Conservation (phyloP, 2,797 vertebrate genomes). For the Tolypeutes matacus region DNA sequence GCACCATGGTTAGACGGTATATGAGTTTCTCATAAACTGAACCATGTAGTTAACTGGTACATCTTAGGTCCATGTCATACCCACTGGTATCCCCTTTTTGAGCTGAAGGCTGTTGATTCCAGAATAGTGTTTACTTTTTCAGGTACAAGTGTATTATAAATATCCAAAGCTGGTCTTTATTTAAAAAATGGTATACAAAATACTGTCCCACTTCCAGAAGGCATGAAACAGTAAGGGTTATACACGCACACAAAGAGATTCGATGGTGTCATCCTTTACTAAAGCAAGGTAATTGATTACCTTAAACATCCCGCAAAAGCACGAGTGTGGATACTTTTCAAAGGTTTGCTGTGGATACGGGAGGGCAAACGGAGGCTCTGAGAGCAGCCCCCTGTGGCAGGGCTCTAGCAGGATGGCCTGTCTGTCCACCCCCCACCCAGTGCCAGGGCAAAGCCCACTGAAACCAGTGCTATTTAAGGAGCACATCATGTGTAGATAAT, state of each 20-base stretch:
- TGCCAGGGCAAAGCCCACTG: background rate
- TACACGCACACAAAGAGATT: background rate
- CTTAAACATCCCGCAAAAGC: conserved; percentile 29
- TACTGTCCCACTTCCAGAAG: background rate
- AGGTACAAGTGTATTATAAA: conserved; percentile 49
- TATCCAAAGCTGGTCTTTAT: conserved; percentile 12
- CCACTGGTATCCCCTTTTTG: background rate
- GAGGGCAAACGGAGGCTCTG: background rate
- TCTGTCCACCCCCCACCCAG: background rate
- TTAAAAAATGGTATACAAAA: background rate
- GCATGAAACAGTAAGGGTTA: background rate
- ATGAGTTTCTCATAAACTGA: conserved; percentile 14
- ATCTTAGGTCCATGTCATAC: accelerated
- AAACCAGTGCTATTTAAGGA: conserved; percentile 24
- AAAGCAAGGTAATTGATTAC: background rate
- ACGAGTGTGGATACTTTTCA: background rate
- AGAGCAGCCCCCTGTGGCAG: background rate
- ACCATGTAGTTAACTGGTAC: background rate
- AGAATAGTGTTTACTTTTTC: conserved; percentile 53
- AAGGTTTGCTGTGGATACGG: background rate
- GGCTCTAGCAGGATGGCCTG: background rate
- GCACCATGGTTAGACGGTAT: conserved; percentile 38
- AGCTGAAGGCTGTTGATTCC: background rate
- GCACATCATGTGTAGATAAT: background rate
- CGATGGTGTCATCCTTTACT: background rate